A percentile compares a stretch with the other conserved stretches of the same genome.
These are phyloP conservation scores for Macropis europaea DNA, from an alignment of 2,888 invertebrate genomes.

Conservation along the genomic window DNA sequence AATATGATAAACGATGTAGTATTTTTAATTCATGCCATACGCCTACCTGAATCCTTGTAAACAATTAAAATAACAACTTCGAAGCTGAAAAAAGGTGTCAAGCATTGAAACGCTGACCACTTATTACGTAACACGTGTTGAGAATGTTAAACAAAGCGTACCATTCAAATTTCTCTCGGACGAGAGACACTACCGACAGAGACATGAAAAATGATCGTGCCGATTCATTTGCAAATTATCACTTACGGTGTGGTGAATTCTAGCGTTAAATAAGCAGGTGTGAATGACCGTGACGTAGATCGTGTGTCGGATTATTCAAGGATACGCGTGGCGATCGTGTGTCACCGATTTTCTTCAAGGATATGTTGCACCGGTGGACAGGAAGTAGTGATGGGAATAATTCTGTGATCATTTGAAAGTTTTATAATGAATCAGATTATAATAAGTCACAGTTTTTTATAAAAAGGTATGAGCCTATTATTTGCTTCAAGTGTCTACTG, in stretches of 20 bases:
- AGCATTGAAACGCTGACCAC: slow-evolving; percentile 19
- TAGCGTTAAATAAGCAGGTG: slow-evolving; percentile 30
- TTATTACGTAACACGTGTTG: slow-evolving; percentile 6
- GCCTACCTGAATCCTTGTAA: no score
- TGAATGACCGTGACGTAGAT: slow-evolving; percentile 20
- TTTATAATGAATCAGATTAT: no score
- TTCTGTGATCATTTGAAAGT: not conserved
- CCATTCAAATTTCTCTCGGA: not conserved
- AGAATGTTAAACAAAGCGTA: not conserved
- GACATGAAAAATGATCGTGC: slow-evolving; percentile 44
- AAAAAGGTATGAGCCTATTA: no score
- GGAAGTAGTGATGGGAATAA: not conserved
- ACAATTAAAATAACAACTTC: slow-evolving; percentile 2
- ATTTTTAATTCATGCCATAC: no score
- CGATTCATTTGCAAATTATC: slow-evolving; percentile 56
- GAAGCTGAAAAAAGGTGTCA: slow-evolving; percentile 28
- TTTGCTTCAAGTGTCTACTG: no score
- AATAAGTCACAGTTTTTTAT: no score
- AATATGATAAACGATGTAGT: no score
- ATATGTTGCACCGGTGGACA: not conserved
- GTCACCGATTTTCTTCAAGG: slow-evolving; percentile 29
- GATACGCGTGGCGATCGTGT: slow-evolving; percentile 30
- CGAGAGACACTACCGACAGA: not conserved
- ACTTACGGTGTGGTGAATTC: slow-evolving; percentile 14
- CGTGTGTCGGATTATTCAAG: slow-evolving; percentile 41